Evolutionary conservation across 2,888 invertebrate genomes (phyloP), one percentile per base, ranked within the genome.

Genomic region (Tricholauxania praeusta): DNA sequence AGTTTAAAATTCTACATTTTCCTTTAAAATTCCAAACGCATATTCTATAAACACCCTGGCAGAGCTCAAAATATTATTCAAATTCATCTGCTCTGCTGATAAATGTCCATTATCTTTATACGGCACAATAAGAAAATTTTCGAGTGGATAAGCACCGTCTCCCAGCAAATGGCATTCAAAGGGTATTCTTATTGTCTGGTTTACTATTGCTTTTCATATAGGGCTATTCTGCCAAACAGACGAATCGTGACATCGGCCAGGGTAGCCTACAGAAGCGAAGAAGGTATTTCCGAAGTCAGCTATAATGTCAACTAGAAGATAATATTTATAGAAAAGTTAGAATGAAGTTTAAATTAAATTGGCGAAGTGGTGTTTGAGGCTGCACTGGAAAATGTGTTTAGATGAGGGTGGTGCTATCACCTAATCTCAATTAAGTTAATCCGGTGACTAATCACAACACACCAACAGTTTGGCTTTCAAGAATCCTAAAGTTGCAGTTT

Each of bases 21-120:
- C 68, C 51, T 71, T 76, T 51, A 72, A 74, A 17, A 75, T 49
- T 48, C 73, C 74, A 69, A 76, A 76, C 47, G 74, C 75, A 53
- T 77, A 74, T 51, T 74, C 74, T 28, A 74, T 71, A 71, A 68
- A 63, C 14, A 77, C 75, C 62, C 72, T 71, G 22, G 71, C 72
- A 12, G 76, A 76, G 63, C 65, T 72, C 65, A 72, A 64, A 69
- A 66, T 64, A 19, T 19, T 73, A 49, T 74, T 75, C 19, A 62
- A 75, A 71, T 53, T 72, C 32, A 48, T 75, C 57, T 76, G 65
- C 48, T 64, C 39, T 12, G 48, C 15, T 76, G 70, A 32, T n/a
- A n/a, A n/a, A n/a, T n/a, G n/a, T n/a, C n/a, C n/a, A n/a, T n/a
- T n/a, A n/a, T n/a, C n/a, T n/a, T 59, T 73, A 19, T 72, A 76